phyloP scores from a whole-genome alignment of 2,888 invertebrate genomes.

The Ashinkailepas kermadecensis region DNA sequence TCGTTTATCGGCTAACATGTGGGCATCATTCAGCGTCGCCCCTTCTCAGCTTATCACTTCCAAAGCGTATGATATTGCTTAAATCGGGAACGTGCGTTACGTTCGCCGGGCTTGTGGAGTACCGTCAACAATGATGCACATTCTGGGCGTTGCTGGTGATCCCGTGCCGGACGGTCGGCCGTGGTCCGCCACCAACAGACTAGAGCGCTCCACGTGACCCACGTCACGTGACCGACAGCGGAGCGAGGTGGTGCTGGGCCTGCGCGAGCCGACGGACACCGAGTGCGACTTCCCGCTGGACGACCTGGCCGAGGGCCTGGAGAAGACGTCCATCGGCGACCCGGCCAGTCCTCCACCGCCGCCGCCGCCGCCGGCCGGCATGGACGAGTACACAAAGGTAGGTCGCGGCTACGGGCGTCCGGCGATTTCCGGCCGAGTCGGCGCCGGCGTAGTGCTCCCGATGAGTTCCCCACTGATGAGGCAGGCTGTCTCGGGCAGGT shows the following conservation, averaged over 20 bases:
- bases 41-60: too few relatives aligned
- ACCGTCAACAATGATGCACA: too few relatives aligned
- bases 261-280: constrained; percentile 77
- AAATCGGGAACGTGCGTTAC: too few relatives aligned
- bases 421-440: too few relatives aligned
- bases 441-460: too few relatives aligned
- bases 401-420: not conserved
- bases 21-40: too few relatives aligned
- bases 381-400: constrained; percentile 33
- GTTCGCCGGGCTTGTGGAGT: too few relatives aligned
- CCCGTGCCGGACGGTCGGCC: not conserved
- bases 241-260: constrained; percentile 45
- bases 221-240: constrained; percentile 24
- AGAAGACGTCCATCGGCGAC: constrained; percentile 57
- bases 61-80: too few relatives aligned
- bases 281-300: constrained; percentile 85
- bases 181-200: not conserved
- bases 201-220: not conserved
- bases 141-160: too few relatives aligned
- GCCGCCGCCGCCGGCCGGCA: constrained; percentile 26
- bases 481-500: too few relatives aligned
- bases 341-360: constrained; percentile 33
- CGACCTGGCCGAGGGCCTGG: constrained; percentile 51
- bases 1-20: too few relatives aligned
- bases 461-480: too few relatives aligned